These are phyloP conservation scores for Cetoscarus ocellatus DNA, from an alignment of 2,797 vertebrate genomes.

Conservation along the genomic window DNA sequence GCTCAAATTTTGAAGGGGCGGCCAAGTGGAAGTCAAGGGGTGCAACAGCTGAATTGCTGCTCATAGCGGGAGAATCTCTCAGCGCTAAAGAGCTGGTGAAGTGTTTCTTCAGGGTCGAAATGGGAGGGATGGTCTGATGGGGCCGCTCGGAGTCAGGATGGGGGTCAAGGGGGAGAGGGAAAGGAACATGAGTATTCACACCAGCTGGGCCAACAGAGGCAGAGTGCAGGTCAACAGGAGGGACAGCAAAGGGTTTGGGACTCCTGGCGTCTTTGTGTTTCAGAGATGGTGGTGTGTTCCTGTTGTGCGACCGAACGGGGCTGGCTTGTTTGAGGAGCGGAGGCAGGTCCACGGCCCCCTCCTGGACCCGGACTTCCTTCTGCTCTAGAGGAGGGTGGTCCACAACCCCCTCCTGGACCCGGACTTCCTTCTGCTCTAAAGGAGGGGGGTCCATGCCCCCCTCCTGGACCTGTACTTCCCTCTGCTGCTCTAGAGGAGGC, in stretches of 20 bases:
- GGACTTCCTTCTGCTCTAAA: neutral
- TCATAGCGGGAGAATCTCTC: neutral
- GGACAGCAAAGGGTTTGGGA: neutral
- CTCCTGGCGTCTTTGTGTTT: conserved; percentile 55
- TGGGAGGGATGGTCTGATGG: neutral
- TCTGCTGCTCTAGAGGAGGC: neutral
- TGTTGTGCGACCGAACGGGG: neutral
- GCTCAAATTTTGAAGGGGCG: neutral
- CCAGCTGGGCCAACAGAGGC: neutral
- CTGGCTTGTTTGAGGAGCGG: conserved; percentile 31
- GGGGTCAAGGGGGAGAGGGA: too few relatives aligned
- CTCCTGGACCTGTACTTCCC: neutral
- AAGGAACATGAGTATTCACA: too few relatives aligned
- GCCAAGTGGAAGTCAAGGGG: neutral
- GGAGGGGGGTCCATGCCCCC: neutral
- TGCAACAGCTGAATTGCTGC: neutral
- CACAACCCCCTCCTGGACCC: neutral
- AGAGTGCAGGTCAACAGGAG: neutral
- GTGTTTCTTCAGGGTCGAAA: conserved; percentile 23
- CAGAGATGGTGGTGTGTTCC: conserved; percentile 45
- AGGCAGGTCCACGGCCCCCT: neutral
- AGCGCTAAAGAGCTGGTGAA: neutral
- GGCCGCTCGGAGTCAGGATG: neutral
- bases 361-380: neutral
- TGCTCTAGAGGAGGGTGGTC: neutral